A percentile compares a stretch with the other conserved stretches of the same genome.
Evolutionary conservation across 2,888 invertebrate genomes (phyloP).

Genomic region (Volucella inanis): DNA sequence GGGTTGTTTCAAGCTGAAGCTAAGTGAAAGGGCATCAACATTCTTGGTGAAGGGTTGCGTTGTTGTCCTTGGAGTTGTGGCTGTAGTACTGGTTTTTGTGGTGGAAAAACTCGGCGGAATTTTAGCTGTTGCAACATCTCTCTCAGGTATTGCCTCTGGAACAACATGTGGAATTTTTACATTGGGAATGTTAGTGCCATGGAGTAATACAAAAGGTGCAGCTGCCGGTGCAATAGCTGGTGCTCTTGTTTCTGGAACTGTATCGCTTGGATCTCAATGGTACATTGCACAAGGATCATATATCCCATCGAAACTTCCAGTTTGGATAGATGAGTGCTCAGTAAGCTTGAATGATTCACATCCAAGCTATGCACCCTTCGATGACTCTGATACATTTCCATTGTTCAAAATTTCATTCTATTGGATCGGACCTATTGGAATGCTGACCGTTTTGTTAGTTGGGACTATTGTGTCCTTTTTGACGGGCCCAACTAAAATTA

Average conservation of each 20-base stretch:
- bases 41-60: slow-evolving; percentile 87
- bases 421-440: slow-evolving; percentile 91
- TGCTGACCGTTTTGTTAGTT: slow-evolving; percentile 86
- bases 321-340: slow-evolving; percentile 83
- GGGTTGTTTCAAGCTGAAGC: slow-evolving; percentile 86
- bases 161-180: slow-evolving; percentile 93
- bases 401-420: slow-evolving; percentile 91
- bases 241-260: slow-evolving; percentile 85
- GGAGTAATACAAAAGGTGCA: slow-evolving; percentile 89
- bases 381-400: slow-evolving; percentile 86
- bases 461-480: slow-evolving; percentile 87
- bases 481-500: slow-evolving; percentile 84
- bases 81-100: slow-evolving; percentile 87
- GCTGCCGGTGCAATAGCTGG: slow-evolving; percentile 86
- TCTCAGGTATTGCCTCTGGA: slow-evolving; percentile 93
- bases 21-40: slow-evolving; percentile 86
- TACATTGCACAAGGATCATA: slow-evolving; percentile 86
- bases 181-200: slow-evolving; percentile 91
- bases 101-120: slow-evolving; percentile 91
- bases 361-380: slow-evolving; percentile 76
- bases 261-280: slow-evolving; percentile 88
- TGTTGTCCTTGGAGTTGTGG: slow-evolving; percentile 86
- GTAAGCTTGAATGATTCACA: slow-evolving; percentile 74
- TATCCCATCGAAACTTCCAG: slow-evolving; percentile 85
- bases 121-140: slow-evolving; percentile 88